Evolutionary conservation across 2,888 invertebrate genomes (phyloP), one percentile per base, ranked within the genome.

Genomic region (Drosophila conformis): DNA sequence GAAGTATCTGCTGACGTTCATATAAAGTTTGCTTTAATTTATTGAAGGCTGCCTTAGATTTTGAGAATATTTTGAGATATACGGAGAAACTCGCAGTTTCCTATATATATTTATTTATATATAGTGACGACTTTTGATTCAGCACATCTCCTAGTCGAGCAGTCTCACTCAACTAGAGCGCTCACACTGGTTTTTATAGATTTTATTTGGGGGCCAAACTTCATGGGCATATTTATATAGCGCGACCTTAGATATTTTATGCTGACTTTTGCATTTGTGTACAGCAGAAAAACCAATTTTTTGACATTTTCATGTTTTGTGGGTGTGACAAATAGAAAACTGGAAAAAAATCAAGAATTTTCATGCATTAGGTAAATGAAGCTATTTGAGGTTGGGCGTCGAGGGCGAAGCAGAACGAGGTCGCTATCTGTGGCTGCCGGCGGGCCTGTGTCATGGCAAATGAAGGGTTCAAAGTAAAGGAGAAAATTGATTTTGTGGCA

Each of bases 291-390:
- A 68, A 60, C 38, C 36, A 63, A 69, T 70, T 64, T 53, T 54
- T 58, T 56, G 58, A 71, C 61, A 69, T 80, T 74, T 71, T 59
- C 65, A 59, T 71, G 52, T 72, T 69, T 69, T 56, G 61, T 53
- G 72, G 60, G 69, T 73, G 69, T 73, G 89, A 79, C 80, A 75
- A 87, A 80, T 76, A 70, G 71, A 70, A 73, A 68, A 69, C 56
- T 64, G 54, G 11, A 29, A 10, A 27, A 46, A 48, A 36, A 27
- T 13, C 10, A 15, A 4, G 25, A 46, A 31, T 48, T 38, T 59
- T 49, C 52, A 60, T 69, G 66, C 61, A 75, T 86, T 85, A 79
- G 78, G 73, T 67, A 88, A 90, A 76, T 73, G 66, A 74, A 83
- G 72, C 71, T 57, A 60, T 79, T 73, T 5, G 38, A 38, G 56